Percentiles rank a stretch among this genome's conserved stretches.
phyloP scores from a whole-genome alignment of 2,113 vertebrate species.

The Hiodon alosoides region DNA sequence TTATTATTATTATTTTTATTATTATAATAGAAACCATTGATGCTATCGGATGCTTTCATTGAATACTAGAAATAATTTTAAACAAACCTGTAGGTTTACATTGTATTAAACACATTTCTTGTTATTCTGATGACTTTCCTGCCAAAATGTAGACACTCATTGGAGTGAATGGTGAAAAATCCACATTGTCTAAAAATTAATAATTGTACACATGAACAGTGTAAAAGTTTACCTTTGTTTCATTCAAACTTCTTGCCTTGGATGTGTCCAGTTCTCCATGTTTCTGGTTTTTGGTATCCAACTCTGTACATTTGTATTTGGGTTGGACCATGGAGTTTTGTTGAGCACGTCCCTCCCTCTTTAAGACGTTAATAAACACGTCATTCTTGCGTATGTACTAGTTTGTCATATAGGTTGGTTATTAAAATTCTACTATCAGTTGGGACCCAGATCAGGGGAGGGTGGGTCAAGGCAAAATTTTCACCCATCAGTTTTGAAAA shows the following conservation, averaged over 20 bases:
- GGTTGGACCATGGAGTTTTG: constrained; percentile 51
- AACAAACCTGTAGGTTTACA: too few species aligned
- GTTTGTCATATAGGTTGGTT: not conserved
- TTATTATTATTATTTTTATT: too few species aligned
- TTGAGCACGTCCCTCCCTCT: constrained; percentile 66
- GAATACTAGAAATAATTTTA: too few species aligned
- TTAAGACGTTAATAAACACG: constrained; percentile 54
- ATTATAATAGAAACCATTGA: too few species aligned
- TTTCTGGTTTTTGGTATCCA: constrained; percentile 39
- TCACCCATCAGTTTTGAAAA: too few species aligned
- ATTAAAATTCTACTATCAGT: not conserved
- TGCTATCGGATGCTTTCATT: too few species aligned
- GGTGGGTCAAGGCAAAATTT: not conserved
- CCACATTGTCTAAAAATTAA: not conserved
- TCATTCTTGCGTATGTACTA: constrained; percentile 52
- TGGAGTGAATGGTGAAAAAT: not conserved
- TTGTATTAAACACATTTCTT: too few species aligned
- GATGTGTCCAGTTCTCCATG: not conserved
- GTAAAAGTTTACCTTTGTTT: constrained; percentile 6
- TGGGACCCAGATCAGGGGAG: constrained; percentile 1
- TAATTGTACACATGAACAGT: not conserved
- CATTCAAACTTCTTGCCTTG: not conserved
- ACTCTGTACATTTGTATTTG: constrained; percentile 31
- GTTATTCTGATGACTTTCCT: too few species aligned
- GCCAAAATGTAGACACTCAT: too few species aligned